Evolutionary conservation across 2,797 vertebrate species (phyloP), one percentile per base, ranked within the genome.

Genomic region (Yasuhikotakia modesta): DNA sequence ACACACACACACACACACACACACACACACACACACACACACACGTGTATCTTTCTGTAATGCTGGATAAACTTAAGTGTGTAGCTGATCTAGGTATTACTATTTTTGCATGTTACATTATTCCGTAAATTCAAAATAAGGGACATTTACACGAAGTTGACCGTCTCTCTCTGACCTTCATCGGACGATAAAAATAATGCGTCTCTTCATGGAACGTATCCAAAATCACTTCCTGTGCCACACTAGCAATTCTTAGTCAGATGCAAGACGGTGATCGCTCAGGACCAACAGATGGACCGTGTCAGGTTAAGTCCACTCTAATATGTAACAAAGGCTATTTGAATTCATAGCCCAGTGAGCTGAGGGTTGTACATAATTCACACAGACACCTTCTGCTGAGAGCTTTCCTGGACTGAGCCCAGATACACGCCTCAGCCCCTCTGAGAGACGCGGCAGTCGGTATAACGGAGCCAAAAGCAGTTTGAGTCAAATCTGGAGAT

Each of bases 291-390:
- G 72, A 81, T 80, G 58, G 60, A 78, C 12, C 5, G 55, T 60
- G 74, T 68, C 48, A 2, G 71, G 45, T 82, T 67, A 71, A 71
- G 66, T 65, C 53, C 72, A 48, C 58, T 82, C 70, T 75, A 70
- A 82, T 82, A 73, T 73, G 81, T 61, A 76, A 72, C 73, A 79
- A 82, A 79, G 81, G 73, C 77, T 70, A 63, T 67, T 82, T 55
- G 77, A 57, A 76, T 82, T 65, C 61, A 82, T 82, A 76, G 70
- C 60, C 60, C 71, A 66, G 75, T 78, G 83, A 82, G 80, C 83
- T 70, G 70, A 81, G 77, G 64, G 45, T 70, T 67, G 72, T 78
- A 76, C 61, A 79, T 82, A 82, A 79, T 75, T 82, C 76, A 79
- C 58, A 45, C 73, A 75, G 76, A 79, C 80, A 79, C 78, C 74